Evolutionary conservation across 2,113 vertebrate species (phyloP).

Genomic region (Paramisgurnus dabryanus): DNA sequence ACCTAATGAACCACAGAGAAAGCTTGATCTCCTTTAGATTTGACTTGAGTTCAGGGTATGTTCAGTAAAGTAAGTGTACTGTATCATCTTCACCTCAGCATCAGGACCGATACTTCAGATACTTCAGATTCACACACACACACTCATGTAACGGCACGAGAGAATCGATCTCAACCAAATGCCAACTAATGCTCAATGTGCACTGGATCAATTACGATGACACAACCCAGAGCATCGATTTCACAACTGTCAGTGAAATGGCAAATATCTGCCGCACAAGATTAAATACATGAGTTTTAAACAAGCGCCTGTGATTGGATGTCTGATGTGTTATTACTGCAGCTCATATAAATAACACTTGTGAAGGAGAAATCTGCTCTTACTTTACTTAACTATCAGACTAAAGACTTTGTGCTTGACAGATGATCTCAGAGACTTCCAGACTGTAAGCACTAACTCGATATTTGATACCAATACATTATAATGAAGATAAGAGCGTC

Average conservation of each 20-base stretch:
- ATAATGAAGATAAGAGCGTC: conserved; percentile 40
- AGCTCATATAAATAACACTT: not conserved
- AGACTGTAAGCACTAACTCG: too few relatives aligned
- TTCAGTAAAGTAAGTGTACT: too few relatives aligned
- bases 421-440: too few relatives aligned
- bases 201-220: conserved; percentile 49
- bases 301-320: conserved; percentile 19
- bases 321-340: not conserved
- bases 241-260: conserved; percentile 37
- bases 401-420: too few relatives aligned
- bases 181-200: conserved; percentile 29
- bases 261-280: conserved; percentile 39
- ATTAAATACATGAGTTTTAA: conserved; percentile 48
- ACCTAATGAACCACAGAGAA: too few relatives aligned
- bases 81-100: not conserved
- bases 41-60: too few relatives aligned
- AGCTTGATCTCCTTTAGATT: too few relatives aligned
- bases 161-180: conserved; percentile 14
- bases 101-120: not conserved
- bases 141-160: conserved; percentile 9
- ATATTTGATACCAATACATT: not conserved
- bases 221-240: conserved; percentile 36
- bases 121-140: not conserved
- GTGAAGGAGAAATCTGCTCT: too few relatives aligned
- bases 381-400: too few relatives aligned